Conservation (phyloP, 37 sponge, comb jelly and placozoan genomes). For the Hexactinellida sp. region DNA sequence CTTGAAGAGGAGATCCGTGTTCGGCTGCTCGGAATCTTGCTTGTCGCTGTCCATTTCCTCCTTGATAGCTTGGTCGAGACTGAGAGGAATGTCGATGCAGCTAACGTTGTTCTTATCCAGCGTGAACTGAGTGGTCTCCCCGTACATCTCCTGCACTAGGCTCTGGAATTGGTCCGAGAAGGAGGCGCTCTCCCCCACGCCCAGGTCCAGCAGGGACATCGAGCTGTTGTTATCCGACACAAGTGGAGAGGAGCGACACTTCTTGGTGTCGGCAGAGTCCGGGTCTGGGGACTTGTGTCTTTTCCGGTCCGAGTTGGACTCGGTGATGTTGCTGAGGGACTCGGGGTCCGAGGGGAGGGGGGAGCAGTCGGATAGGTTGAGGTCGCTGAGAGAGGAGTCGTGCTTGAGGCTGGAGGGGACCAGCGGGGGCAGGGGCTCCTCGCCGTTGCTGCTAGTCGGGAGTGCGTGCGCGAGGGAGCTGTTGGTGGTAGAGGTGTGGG, state of each 20-base stretch:
- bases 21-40: slow-evolving; percentile 2
- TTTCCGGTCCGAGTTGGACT: not conserved
- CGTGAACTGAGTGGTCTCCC: not conserved
- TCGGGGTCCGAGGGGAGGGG: not conserved
- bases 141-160: not conserved
- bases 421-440: not conserved
- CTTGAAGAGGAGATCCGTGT: not conserved
- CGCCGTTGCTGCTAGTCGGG: not conserved
- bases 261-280: not conserved
- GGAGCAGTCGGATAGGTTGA: not conserved
- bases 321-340: not conserved
- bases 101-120: not conserved
- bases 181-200: not conserved
- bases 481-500: not conserved
- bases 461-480: not conserved
- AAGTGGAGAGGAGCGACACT: not conserved
- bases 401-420: not conserved
- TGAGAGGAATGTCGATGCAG: not conserved
- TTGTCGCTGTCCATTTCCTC: slow-evolving; percentile 10
- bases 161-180: slow-evolving; percentile 8
- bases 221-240: not conserved
- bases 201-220: not conserved
- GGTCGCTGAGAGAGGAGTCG: not conserved
- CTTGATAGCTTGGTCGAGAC: slow-evolving; percentile 12
- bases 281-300: not conserved